A percentile compares a stretch with the other conserved stretches of the same genome.
Evolutionary conservation across 1,140 invertebrate genomes (phyloP).

Genomic region (Megathymus violae): DNA sequence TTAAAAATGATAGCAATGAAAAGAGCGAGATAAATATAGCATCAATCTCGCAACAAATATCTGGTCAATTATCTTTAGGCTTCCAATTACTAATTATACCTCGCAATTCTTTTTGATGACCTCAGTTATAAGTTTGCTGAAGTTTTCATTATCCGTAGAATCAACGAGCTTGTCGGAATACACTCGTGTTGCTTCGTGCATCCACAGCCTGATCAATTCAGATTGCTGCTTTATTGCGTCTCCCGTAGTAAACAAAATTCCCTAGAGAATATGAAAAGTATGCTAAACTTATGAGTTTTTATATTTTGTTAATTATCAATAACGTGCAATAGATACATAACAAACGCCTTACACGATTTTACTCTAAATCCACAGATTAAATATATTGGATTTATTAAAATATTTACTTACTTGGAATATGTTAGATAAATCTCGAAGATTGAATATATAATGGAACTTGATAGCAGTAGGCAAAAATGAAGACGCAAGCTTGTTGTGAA

Average conservation of each 20-base stretch:
- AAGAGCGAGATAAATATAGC: no score
- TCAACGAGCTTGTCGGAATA: slow-evolving; percentile 96
- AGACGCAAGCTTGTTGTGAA: slow-evolving; percentile 91
- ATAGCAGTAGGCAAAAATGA: slow-evolving; percentile 95
- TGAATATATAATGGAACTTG: slow-evolving; percentile 98
- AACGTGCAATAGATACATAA: no score
- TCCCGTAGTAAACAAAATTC: slow-evolving; percentile 93
- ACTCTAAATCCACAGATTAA: not conserved
- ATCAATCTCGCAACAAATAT: no score
- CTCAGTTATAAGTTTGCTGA: slow-evolving; percentile 90
- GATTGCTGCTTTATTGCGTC: slow-evolving; percentile 89
- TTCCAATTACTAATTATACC: no score
- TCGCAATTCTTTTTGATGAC: slow-evolving; percentile 94
- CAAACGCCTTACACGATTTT: no score
- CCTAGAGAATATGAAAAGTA: slow-evolving; percentile 84
- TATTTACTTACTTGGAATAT: slow-evolving; percentile 89
- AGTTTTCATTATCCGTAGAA: slow-evolving; percentile 89
- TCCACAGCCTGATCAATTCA: slow-evolving; percentile 91
- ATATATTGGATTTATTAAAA: not conserved
- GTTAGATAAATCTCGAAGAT: slow-evolving; percentile 95
- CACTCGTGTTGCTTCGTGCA: slow-evolving; percentile 95
- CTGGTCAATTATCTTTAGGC: no score
- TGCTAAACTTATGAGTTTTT: slow-evolving; percentile 3
- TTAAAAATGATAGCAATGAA: no score
- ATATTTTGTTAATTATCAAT: no score